A percentile compares a stretch with the other conserved stretches of the same genome.
Conservation (phyloP, 2,888 invertebrate genomes). For the Stenodera caucasica region DNA sequence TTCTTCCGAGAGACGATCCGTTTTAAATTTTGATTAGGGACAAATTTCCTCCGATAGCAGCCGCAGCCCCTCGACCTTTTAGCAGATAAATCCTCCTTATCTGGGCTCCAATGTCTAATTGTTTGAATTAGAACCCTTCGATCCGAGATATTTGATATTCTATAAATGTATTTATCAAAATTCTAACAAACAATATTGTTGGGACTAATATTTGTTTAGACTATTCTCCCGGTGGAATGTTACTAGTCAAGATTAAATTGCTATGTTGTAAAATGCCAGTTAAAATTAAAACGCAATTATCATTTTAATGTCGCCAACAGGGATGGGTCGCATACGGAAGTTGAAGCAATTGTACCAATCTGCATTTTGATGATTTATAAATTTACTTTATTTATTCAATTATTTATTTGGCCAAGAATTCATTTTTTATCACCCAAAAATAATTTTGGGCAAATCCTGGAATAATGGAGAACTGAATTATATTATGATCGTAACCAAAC, state of each 20-base stretch:
- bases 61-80: not conserved
- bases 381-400: not conserved
- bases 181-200: no score
- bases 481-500: not conserved
- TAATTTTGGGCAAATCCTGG: no score
- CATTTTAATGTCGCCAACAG: not conserved
- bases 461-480: not conserved
- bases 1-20: not conserved
- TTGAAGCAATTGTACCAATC: not conserved
- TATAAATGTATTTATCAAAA: no score
- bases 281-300: constrained; percentile 1
- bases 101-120: not conserved
- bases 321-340: not conserved
- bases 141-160: no score
- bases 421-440: not conserved
- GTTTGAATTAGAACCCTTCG: not conserved
- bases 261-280: not conserved
- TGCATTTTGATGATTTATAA: not conserved
- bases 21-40: constrained; percentile 3
- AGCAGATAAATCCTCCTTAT: not conserved
- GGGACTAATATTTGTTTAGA: not conserved
- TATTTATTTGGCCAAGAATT: no score
- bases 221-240: not conserved
- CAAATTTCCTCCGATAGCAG: not conserved
- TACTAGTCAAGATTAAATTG: not conserved